Evolutionary conservation across 2,888 invertebrate genomes (phyloP), one percentile per base, ranked within the genome.

Genomic region (Cryptocephalus moraei): DNA sequence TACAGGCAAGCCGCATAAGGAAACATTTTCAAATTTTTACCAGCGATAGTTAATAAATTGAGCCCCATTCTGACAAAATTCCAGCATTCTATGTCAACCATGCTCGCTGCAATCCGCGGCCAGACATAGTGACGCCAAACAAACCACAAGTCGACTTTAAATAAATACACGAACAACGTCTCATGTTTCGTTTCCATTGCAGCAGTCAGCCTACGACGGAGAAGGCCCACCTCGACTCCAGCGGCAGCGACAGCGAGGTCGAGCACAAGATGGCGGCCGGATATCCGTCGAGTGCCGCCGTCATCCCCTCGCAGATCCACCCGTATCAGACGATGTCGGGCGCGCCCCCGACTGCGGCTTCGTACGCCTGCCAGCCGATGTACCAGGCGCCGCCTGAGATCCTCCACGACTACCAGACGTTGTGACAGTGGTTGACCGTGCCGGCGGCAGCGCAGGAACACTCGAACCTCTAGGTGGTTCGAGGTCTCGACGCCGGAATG

Each of bases 321-420:
- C 51, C 63, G 32, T 69, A 68, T 51, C 63, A 66, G 32, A 54
- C 62, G n/a, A 58, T 66, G 47, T 57, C 47, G 11, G 51, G 49
- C 10, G 50, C 54, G 33, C 64, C 33, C 53, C 49, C 44, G 47
- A 52, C 50, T 9, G 51, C 51, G 39, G 57, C 60, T 38, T 58
- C 64, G 31, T 55, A 53, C 42, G 45, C 53, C 58, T 64, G 65
- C 32, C 70, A 69, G 54, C 63, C 68, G 10, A 54, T 69, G 47
- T 70, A 71, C 56, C 68, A 67, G 47, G 59, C 67, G 33, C 64
- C 70, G 14, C 66, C 66, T 11, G 66, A 67, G 34, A 62, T 70
- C 42, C 57, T 72, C 32, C 72, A 72, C 57, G 72, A 72, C 53
- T 72, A 72, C 48, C 72, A 72, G 58, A 66, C 71, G 10, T 72